These are phyloP conservation scores for Leptarthrus brevirostris DNA, from an alignment of 2,888 invertebrate species.

Conservation along the genomic window DNA sequence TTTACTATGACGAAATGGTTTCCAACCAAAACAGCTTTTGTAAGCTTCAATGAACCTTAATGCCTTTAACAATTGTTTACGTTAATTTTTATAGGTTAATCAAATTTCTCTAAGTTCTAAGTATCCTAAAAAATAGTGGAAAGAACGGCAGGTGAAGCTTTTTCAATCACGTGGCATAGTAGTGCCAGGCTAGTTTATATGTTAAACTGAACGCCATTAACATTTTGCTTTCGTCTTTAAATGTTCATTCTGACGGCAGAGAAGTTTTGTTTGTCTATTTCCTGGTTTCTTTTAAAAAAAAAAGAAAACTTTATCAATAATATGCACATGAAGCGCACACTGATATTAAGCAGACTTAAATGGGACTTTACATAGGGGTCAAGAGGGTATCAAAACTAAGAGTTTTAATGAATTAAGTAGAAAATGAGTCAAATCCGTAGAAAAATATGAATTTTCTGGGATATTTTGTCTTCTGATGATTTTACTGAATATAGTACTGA, in stretches of 20 bases:
- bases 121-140: too few species aligned
- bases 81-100: too few species aligned
- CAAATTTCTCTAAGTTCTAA: too few species aligned
- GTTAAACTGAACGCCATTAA: neutral
- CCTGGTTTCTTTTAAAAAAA: neutral
- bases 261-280: neutral
- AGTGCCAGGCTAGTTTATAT: neutral
- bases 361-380: conserved; percentile 20
- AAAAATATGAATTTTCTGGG: neutral
- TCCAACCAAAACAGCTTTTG: neutral
- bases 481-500: too few species aligned
- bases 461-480: neutral
- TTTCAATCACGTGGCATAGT: neutral
- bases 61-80: too few species aligned
- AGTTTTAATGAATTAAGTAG: conserved; percentile 20
- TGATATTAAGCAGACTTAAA: conserved; percentile 14
- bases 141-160: neutral
- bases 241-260: neutral
- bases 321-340: neutral
- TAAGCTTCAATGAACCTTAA: neutral
- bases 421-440: conserved; percentile 22
- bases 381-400: conserved; percentile 12
- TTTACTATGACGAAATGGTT: neutral
- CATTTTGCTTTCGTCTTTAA: conserved; percentile 5
- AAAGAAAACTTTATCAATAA: too few species aligned